Percentiles rank a stretch among this genome's conserved stretches.
Conservation (phyloP, 1,140 invertebrate genomes). For the Apolygus lucorum region DNA sequence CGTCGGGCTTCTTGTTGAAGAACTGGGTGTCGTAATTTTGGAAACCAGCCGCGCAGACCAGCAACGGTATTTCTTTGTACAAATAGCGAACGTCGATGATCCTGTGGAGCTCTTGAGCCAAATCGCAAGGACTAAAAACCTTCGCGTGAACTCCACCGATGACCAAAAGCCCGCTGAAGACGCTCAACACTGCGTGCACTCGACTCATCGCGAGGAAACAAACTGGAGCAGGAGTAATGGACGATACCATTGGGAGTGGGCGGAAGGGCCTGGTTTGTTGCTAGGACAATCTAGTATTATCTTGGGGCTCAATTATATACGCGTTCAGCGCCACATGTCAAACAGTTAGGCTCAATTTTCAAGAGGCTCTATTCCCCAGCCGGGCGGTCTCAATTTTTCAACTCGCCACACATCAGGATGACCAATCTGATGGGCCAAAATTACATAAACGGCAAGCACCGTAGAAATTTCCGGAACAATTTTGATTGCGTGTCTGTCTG, state of each 20-base stretch:
- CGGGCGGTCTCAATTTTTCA: too few relatives aligned
- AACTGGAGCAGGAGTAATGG: background rate
- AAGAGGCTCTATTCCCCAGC: too few relatives aligned
- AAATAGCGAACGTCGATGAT: background rate
- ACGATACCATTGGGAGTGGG: background rate
- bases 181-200: background rate
- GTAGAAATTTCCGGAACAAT: too few relatives aligned
- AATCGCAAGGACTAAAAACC: background rate
- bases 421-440: too few relatives aligned
- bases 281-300: background rate
- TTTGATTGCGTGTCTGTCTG: too few relatives aligned
- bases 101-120: constrained; percentile 7
- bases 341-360: background rate
- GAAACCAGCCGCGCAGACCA: background rate
- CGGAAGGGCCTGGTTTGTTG: constrained; percentile 5
- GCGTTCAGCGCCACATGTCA: background rate
- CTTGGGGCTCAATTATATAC: background rate
- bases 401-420: too few relatives aligned
- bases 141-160: background rate
- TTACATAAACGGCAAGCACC: too few relatives aligned
- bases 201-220: background rate
- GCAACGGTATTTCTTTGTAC: background rate
- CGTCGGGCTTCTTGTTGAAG: background rate
- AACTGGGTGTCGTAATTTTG: background rate
- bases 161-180: background rate